Conservation (phyloP, 92 coral and sea anemone species). For the Porites rus region DNA sequence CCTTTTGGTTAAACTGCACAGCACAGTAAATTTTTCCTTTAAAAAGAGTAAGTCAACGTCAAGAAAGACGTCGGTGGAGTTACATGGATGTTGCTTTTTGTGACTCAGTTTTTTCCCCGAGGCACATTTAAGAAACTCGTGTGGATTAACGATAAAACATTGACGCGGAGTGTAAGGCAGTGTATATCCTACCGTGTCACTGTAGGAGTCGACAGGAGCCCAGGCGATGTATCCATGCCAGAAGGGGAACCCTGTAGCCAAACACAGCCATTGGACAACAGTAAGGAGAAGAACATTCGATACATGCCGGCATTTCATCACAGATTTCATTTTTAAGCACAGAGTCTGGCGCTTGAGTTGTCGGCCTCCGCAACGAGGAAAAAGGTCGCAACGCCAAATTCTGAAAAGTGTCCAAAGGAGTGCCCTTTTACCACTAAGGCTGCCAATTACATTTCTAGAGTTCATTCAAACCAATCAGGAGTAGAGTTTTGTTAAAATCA, state of each 20-base stretch:
- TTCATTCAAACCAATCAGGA: neutral
- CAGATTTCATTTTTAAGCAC: neutral
- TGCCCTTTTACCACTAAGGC: neutral
- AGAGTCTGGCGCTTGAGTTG: neutral
- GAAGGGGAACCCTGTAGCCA: neutral
- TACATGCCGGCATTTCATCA: neutral
- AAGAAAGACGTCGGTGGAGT: too few species aligned
- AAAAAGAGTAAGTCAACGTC: too few species aligned
- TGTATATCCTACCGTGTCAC: neutral
- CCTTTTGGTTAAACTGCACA: too few species aligned
- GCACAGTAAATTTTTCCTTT: too few species aligned
- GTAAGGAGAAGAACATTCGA: neutral
- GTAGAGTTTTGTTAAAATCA: neutral
- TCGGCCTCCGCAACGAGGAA: neutral
- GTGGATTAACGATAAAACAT: too few species aligned
- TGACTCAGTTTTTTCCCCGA: too few species aligned
- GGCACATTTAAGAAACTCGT: too few species aligned
- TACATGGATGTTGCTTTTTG: too few species aligned
- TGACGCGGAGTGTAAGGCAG: neutral
- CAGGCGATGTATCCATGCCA: neutral
- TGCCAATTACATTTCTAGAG: neutral
- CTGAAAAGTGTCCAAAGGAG: neutral
- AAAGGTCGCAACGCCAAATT: neutral
- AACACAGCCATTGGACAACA: neutral
- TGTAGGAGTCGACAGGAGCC: neutral